Base-by-base conservation (phyloP, 2,797 vertebrate species). In the Chaetophractus vellerosus region DNA sequence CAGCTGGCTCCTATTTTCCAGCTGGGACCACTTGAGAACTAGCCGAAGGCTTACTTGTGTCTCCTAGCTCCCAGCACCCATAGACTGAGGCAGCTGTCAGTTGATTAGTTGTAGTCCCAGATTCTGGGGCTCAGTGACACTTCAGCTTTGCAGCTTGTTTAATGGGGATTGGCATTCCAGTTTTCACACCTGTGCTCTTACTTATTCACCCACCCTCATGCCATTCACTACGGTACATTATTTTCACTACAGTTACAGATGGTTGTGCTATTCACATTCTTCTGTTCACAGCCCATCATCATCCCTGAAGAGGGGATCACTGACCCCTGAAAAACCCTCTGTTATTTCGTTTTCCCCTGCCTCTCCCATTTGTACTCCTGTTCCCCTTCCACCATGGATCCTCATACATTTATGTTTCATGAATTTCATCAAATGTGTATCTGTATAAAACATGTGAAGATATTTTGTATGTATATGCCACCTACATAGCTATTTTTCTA, bases 361-460 rank as follows among this genome's bases (percentile, higher is more conserved):
- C 14, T 69, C 36, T 78, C 69, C 7, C 6, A 52, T 79, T 21
- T 57, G 12, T 1, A 19, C 18, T 45, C 33, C 55, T 90, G 2
- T 57, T 69, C 10, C 61, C 36, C 52, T 92, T 76, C 36, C 18
- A 68, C 24, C 71, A 50, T 2, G 48, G 14, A 59, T 52, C 9
- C 48, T 21, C 57, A 36, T 6, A 23, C 28, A 81, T 48, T 69
- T 57, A 21, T 1, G 2, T 80, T 87, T 91, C 45, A 38, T 87
- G 93, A 72, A 90, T 87, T 36, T 91, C 57, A 55, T 48, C 38
- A 48, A 94, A n/a, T 90, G 87, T 59, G 33, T 36, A 31, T 91
- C 41, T 76, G 82, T 64, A 48, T 85, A 68, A 90, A 83, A 69
- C 48, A 33, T 64, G 48, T 59, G 41, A 69, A 61, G 74, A 18